phyloP scores from a whole-genome alignment of 2,113 vertebrate species.

The Sakesphorus luctuosus region DNA sequence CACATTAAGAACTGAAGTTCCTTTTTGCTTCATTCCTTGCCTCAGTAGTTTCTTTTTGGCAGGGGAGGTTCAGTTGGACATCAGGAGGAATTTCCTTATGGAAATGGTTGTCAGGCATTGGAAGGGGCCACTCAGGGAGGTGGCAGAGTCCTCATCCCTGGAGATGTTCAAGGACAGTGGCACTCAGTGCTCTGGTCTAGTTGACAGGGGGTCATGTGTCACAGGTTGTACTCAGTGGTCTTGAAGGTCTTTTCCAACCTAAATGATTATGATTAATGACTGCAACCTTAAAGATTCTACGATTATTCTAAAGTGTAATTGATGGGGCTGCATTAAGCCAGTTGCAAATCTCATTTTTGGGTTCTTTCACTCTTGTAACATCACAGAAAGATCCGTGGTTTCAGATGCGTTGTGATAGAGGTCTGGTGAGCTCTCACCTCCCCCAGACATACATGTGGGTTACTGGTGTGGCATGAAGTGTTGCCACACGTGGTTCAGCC shows the following conservation, averaged over 20 bases:
- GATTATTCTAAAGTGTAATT: not conserved
- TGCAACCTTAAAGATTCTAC: not conserved
- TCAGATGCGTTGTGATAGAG: not conserved
- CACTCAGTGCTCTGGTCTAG: not conserved
- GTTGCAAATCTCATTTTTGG: not conserved
- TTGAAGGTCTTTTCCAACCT: not conserved
- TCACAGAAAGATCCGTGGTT: rapidly evolving
- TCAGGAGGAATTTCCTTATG: not conserved
- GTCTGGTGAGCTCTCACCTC: too few relatives aligned
- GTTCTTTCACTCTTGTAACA: not conserved
- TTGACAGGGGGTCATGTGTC: not conserved
- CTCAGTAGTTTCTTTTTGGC: not conserved
- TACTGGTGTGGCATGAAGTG: rapidly evolving
- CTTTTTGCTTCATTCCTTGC: not conserved
- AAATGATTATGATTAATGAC: not conserved
- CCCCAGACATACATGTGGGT: not conserved
- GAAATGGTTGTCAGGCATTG: not conserved
- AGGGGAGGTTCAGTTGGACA: not conserved
- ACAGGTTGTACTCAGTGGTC: not conserved
- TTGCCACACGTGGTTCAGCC: not conserved
- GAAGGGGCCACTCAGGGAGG: not conserved
- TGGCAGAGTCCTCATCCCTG: not conserved
- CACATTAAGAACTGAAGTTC: not conserved
- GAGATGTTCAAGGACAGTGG: rapidly evolving
- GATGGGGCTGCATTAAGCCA: not conserved